Evolutionary conservation across 2,888 invertebrate species (phyloP).

Genomic region (Lasioglossum malachurum): DNA sequence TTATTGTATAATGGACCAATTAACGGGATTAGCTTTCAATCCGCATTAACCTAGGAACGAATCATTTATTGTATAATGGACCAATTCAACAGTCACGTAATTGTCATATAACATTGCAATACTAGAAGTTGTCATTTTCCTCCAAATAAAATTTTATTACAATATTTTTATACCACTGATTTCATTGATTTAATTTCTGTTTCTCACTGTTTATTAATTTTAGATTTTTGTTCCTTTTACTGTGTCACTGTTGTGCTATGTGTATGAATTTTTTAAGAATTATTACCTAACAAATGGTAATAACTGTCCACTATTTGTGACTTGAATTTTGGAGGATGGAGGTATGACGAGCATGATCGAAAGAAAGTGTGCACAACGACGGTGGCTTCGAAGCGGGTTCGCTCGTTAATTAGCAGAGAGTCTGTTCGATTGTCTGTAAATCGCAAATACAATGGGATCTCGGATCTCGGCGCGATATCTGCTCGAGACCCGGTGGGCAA

Average conservation of each 20-base stretch:
- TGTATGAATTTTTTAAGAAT: neutral
- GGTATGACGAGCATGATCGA: neutral
- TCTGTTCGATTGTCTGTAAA: neutral
- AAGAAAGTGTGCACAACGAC: neutral
- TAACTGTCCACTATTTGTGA: neutral
- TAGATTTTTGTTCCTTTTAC: neutral
- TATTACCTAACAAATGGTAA: neutral
- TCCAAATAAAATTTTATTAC: neutral
- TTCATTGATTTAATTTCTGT: neutral
- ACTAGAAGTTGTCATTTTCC: no score
- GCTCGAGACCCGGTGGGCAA: slow-evolving; percentile 16
- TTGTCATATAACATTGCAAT: no score
- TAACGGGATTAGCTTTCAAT: no score
- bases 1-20: neutral
- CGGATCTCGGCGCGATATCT: slow-evolving; percentile 8
- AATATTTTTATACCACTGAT: neutral
- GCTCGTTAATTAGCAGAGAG: slow-evolving; percentile 1
- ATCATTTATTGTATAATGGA: no score
- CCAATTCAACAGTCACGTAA: no score
- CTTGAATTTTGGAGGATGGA: neutral
- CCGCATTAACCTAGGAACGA: no score
- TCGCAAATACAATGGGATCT: slow-evolving; percentile 12
- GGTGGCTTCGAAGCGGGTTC: neutral
- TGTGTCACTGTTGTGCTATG: no score
- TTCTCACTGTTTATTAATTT: neutral